Evolutionary conservation across 2,113 vertebrate genomes (phyloP).

Genomic region (Phainopepla nitens): DNA sequence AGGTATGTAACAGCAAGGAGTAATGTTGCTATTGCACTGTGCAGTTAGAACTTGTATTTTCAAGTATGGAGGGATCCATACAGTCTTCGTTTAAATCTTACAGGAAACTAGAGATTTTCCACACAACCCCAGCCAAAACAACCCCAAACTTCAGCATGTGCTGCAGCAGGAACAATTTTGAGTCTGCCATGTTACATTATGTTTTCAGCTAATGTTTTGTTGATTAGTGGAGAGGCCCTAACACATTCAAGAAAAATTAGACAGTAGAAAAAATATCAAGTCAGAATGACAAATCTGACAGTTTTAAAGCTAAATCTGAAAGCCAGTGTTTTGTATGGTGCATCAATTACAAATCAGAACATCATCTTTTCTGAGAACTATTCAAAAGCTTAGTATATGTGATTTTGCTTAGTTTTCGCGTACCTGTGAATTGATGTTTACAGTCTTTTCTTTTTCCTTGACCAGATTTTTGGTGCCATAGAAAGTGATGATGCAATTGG

Average conservation of each 20-base stretch:
- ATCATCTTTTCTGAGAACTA: neutral
- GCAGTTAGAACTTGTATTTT: neutral
- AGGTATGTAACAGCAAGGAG: constrained; percentile 71
- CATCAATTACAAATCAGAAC: neutral
- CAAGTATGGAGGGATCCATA: neutral
- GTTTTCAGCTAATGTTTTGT: neutral
- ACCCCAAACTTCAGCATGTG: neutral
- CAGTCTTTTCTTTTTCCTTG: neutral
- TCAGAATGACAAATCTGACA: neutral
- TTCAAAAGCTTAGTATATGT: neutral
- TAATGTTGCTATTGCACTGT: neutral
- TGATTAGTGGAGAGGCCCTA: neutral
- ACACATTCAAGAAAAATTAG: neutral
- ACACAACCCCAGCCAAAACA: neutral
- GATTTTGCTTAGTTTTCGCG: neutral
- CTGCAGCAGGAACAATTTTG: neutral
- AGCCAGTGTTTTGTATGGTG: neutral
- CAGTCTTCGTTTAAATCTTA: neutral
- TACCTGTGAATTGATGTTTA: neutral
- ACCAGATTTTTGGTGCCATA: constrained; percentile 90
- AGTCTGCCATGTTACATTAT: neutral
- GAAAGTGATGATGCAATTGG: constrained; percentile 85
- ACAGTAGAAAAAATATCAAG: neutral
- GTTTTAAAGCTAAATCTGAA: neutral
- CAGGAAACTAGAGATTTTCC: neutral